A percentile compares a stretch with the other conserved stretches of the same genome.
phyloP scores from a whole-genome alignment of 2,888 invertebrate species.

The Nephrotoma appendiculata region DNA sequence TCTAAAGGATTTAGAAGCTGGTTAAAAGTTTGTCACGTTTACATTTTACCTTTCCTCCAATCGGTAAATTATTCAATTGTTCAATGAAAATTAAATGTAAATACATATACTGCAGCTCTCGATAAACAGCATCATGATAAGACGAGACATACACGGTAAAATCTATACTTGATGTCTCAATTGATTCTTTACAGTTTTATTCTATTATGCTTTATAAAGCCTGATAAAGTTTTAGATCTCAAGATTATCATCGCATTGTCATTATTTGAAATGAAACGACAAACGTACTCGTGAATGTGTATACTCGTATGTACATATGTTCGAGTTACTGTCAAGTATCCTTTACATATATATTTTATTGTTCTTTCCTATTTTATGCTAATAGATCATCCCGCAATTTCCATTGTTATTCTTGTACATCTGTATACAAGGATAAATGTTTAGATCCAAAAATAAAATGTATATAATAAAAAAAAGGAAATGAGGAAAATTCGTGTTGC shows the following conservation, averaged over 20 bases:
- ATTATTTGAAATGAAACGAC: background rate
- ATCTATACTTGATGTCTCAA: background rate
- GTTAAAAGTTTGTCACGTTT: background rate
- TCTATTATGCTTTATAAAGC: background rate
- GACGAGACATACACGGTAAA: background rate
- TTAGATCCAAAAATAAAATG: background rate
- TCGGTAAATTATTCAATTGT: background rate
- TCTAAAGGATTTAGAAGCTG: background rate
- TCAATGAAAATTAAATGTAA: background rate
- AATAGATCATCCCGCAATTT: background rate
- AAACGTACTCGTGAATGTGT: background rate
- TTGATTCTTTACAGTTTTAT: background rate
- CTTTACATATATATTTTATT: background rate
- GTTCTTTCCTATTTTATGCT: background rate
- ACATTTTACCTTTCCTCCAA: background rate
- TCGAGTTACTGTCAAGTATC: background rate
- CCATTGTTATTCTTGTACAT: background rate
- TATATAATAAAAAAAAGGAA: background rate
- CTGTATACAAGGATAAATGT: background rate
- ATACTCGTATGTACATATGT: background rate
- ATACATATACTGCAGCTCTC: background rate
- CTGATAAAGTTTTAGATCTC: background rate
- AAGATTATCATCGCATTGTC: background rate
- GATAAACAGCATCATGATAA: background rate
- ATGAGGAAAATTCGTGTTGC: background rate